Base-by-base conservation (phyloP, 2,113 vertebrate species). In the Rhynchopsitta pachyrhyncha region DNA sequence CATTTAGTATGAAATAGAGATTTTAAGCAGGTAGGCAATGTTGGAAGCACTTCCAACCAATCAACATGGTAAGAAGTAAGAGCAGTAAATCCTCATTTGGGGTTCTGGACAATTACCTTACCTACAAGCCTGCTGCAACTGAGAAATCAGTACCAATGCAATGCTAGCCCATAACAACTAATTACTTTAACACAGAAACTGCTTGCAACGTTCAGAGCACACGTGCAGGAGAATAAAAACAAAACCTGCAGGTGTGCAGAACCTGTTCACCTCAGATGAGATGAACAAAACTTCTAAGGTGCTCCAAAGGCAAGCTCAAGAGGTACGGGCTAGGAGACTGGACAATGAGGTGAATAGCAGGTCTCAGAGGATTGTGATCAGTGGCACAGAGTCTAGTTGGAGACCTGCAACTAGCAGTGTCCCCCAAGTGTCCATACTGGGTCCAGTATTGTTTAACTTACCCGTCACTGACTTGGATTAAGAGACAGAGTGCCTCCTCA, bases 221-320 rank as follows among this genome's bases (percentile, higher is more conserved):
- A 0, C 0, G 0, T 33, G 31, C 68, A 86, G 42, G 4, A 33
- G 10, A 22, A 12, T 2, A 52, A 29, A 68, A 71, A 25, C 7
- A 20, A 82, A 62, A 68, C 39, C 23, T 35, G 19, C 37, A 77
- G 18, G 7, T 31, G 11, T 68, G 33, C 28, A 77, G 75, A 42
- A 50, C 13, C 49, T 25, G 27, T 13, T 74, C 13, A 42, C 29
- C 42, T 86, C 7, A 4, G 31, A 29, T 10, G 6, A 86, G 29
- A 16, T 55, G 23, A 49, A 62, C 12, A 44, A 67, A 77, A 86
- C 35, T 83, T 76, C 46, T 24, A 27, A 86, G 66, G 28, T 49
- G 47, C 19, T 68, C 42, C 39, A 53, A 27, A 39, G 57, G 33
- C 33, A 59, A 59, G 22, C 22, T 35, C 22, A 59, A 23, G 20